Evolutionary conservation across 2,797 vertebrate species (phyloP), one percentile per base, ranked within the genome.

Genomic region (Kryptolebias ocellatus): DNA sequence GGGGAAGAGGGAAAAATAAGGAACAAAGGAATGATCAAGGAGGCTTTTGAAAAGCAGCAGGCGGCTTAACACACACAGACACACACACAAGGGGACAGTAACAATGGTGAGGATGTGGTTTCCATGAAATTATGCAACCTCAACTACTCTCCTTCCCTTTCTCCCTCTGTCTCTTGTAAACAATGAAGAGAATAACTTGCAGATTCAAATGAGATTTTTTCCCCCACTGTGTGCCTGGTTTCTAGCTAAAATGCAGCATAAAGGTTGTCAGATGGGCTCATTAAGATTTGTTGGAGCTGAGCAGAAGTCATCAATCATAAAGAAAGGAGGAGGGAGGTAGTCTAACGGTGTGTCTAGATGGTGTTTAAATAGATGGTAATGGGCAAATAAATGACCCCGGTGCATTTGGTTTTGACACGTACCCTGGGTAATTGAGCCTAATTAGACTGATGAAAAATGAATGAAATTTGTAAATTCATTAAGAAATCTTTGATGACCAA

Each of bases 251-350:
- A 81, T 60, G 72, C 70, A 28, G 31, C 63, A 76, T 74, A 86
- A 85, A 87, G 87, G 68, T 74, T 85, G 82, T 90, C 83, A 86
- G 81, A 86, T 72, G 70, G 73, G 60, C 76, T 86, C 81, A 87
- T 90, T 90, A 85, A 80, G 77, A 87, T 84, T 81, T 69, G 84
- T 76, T 77, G 74, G 73, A 56, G 61, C 59, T 45, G 62, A 79
- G 59, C 58, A 81, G 64, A 53, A 88, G 83, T 80, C 87, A 85
- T 90, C 68, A 74, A 76, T 87, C 81, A 81, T 64, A 72, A 42
- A 56, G 60, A 64, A 75, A 57, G 50, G 24, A 66, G 70, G 69
- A 52, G 70, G 70, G 75, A 59, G 73, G 79, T 7, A 31, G 61
- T 47, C 62, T 75, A 67, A 60, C 59, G 65, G 67, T 29, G 54